These are phyloP conservation scores for Asbolus verrucosus DNA, from an alignment of 1,140 invertebrate genomes.

Conservation along the genomic window DNA sequence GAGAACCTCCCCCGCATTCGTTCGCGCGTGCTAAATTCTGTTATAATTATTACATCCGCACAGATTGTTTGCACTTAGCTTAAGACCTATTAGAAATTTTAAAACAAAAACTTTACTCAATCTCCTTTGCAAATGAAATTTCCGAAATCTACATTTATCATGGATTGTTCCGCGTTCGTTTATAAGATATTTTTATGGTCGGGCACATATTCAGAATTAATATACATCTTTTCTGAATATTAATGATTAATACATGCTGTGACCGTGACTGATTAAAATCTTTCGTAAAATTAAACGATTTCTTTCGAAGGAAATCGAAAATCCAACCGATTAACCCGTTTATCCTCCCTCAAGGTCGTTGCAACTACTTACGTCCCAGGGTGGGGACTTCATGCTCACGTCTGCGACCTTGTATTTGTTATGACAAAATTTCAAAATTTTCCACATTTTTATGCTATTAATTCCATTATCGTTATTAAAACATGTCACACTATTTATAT, in stretches of 20 bases:
- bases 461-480: no score
- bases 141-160: conserved; percentile 6
- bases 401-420: background rate
- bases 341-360: background rate
- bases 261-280: no score
- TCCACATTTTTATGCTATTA: background rate
- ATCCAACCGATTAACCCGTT: no score
- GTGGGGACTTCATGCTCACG: no score
- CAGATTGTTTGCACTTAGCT: conserved; percentile 16
- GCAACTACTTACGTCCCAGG: background rate
- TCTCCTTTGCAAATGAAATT: background rate
- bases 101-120: background rate
- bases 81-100: conserved; percentile 20
- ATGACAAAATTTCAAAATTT: background rate
- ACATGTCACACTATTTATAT: no score
- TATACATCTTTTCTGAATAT: background rate
- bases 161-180: conserved; percentile 6
- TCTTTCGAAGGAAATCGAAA: no score
- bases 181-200: background rate
- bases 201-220: background rate
- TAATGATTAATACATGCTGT: no score
- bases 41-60: conserved; percentile 17
- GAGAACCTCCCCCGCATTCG: background rate
- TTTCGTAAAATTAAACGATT: no score
- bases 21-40: background rate